These are phyloP conservation scores for Onychorhynchus coronatus DNA, from an alignment of 2,113 vertebrate genomes.

Conservation along the genomic window DNA sequence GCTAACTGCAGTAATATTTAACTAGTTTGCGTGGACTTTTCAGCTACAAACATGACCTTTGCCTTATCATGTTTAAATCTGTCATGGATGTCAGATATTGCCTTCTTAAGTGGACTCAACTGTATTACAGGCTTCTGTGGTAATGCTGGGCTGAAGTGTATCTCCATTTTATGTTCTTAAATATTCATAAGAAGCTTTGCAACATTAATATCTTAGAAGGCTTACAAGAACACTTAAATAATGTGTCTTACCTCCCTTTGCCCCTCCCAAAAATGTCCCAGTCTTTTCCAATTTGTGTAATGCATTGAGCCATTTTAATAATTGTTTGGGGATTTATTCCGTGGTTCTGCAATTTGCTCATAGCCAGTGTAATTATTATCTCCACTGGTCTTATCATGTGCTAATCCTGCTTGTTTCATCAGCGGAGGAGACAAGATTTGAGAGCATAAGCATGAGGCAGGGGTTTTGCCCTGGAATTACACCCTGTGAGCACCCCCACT, in stretches of 20 bases:
- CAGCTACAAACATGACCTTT: constrained; percentile 59
- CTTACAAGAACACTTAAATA: constrained; percentile 99
- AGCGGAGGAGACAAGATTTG: constrained; percentile 63
- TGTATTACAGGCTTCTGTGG: constrained; percentile 77
- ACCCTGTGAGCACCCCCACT: not conserved
- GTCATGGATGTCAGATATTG: constrained; percentile 72
- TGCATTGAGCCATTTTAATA: constrained; percentile 87
- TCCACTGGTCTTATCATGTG: constrained; percentile 56
- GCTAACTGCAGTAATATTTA: constrained; percentile 18
- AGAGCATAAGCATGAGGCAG: constrained; percentile 5
- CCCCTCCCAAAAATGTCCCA: constrained; percentile 71
- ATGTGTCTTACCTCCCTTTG: constrained; percentile 78
- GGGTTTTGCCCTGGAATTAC: constrained; percentile 52
- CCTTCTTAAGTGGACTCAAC: constrained; percentile 79
- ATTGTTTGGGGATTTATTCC: constrained; percentile 82
- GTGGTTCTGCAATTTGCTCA: constrained; percentile 67
- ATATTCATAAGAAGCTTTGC: constrained; percentile 99
- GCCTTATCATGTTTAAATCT: constrained; percentile 79
- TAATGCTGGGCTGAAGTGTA: constrained; percentile 73
- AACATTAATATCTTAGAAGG: constrained; percentile 99
- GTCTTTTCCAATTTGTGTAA: constrained; percentile 92
- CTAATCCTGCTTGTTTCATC: constrained; percentile 77
- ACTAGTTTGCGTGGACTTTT: not conserved
- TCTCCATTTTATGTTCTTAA: constrained; percentile 97
- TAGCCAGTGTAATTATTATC: constrained; percentile 80